These are phyloP conservation scores for Panopea generosa DNA, from an alignment of 2,888 invertebrate genomes.

Conservation along the genomic window DNA sequence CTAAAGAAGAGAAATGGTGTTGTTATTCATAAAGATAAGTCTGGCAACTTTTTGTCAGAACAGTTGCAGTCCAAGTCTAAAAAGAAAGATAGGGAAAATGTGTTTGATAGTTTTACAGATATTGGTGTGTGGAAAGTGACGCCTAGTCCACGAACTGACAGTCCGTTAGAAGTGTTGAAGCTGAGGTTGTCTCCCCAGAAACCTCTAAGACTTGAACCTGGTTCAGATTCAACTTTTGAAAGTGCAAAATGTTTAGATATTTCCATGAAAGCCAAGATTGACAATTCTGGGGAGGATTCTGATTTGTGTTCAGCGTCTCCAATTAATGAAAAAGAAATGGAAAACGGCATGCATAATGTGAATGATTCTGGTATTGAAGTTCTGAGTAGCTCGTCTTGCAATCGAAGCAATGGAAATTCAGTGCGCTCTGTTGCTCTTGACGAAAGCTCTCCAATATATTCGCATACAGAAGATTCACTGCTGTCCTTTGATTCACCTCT, in stretches of 20 bases:
- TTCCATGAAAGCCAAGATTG: slow-evolving; percentile 32
- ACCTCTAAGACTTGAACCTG: slow-evolving; percentile 45
- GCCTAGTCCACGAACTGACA: slow-evolving; percentile 57
- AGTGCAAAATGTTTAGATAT: slow-evolving; percentile 43
- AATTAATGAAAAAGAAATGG: slow-evolving; percentile 46
- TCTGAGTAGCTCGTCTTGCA: slow-evolving; percentile 58
- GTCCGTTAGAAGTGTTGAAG: slow-evolving; percentile 44
- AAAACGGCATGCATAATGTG: slow-evolving; percentile 44
- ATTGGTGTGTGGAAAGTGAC: slow-evolving; percentile 57
- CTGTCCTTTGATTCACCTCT: slow-evolving; percentile 56
- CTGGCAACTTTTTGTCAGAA: slow-evolving; percentile 50
- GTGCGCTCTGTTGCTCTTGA: slow-evolving; percentile 55
- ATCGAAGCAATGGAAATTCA: slow-evolving; percentile 62
- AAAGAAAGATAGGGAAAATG: slow-evolving; percentile 48
- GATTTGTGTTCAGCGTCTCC: slow-evolving; percentile 45
- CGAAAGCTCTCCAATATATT: slow-evolving; percentile 60
- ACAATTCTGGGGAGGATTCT: slow-evolving; percentile 43
- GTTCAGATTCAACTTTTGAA: slow-evolving; percentile 32
- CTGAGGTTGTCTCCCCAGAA: slow-evolving; percentile 58
- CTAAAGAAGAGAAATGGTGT: slow-evolving; percentile 50
- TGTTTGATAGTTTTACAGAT: slow-evolving; percentile 56
- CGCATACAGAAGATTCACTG: slow-evolving; percentile 52
- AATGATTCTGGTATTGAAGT: slow-evolving; percentile 65
- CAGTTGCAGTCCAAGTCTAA: slow-evolving; percentile 34
- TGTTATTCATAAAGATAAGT: slow-evolving; percentile 56